A percentile compares a stretch with the other conserved stretches of the same genome.
These are phyloP conservation scores for Cryptomyrus ogoouensis DNA, from an alignment of 2,113 vertebrate genomes.

Conservation along the genomic window DNA sequence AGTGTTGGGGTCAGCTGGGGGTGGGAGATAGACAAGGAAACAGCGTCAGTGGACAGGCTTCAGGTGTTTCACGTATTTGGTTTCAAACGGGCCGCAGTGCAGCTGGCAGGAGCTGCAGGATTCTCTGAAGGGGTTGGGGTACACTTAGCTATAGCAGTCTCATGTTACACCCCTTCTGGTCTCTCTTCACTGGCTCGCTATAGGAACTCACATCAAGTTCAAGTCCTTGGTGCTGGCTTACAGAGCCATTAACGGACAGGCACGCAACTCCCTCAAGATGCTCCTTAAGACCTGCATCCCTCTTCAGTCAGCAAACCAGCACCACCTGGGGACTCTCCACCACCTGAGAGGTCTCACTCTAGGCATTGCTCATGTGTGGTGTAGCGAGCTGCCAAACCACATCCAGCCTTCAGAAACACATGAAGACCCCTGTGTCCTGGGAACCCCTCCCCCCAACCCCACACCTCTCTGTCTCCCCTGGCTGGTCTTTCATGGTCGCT, in stretches of 20 bases:
- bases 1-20: slow-evolving; percentile 82
- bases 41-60: neutral
- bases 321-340: neutral
- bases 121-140: neutral
- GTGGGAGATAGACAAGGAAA: slow-evolving; percentile 24
- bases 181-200: neutral
- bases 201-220: neutral
- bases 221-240: neutral
- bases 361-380: neutral
- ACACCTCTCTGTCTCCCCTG: neutral
- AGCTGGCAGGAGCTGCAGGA: neutral
- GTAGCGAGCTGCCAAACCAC: neutral
- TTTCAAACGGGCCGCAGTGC: neutral
- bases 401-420: neutral
- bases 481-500: neutral
- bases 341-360: neutral
- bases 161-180: neutral
- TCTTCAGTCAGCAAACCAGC: neutral
- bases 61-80: neutral
- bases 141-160: neutral
- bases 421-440: neutral
- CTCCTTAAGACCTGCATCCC: neutral
- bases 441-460: neutral
- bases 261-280: neutral
- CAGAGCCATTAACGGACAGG: neutral